A percentile compares a stretch with the other conserved stretches of the same genome.
These are phyloP conservation scores for Chrysaora quinquecirrha DNA, from an alignment of 30 jellyfish, hydroid and myxozoan genomes.

Conservation along the genomic window DNA sequence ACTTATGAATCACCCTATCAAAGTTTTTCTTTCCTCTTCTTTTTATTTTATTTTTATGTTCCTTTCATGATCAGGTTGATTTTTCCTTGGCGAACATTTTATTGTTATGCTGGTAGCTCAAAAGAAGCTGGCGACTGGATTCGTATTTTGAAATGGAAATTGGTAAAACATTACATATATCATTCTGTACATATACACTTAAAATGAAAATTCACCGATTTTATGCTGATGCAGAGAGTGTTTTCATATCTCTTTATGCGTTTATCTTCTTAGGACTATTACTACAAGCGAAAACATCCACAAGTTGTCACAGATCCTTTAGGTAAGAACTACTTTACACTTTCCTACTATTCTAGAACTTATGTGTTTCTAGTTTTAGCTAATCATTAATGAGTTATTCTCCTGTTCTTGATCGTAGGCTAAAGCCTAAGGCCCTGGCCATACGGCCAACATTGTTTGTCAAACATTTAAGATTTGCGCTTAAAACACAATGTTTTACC, in stretches of 20 bases:
- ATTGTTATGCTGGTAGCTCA: slow-evolving; percentile 68
- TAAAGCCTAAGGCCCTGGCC: no score
- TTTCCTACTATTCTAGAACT: no score
- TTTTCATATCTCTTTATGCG: not conserved
- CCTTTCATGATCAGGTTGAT: slow-evolving; percentile 56
- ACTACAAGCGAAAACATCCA: slow-evolving; percentile 13
- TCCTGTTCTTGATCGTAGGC: no score
- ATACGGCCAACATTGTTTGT: no score
- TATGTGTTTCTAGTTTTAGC: no score
- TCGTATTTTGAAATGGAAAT: slow-evolving; percentile 80
- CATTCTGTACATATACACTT: not conserved
- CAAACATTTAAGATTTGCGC: no score
- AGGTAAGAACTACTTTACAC: slow-evolving; percentile 8
- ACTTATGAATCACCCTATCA: no score
- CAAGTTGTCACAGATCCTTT: slow-evolving; percentile 20
- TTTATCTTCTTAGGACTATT: slow-evolving; percentile 24
- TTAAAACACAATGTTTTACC: no score
- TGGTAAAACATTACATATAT: slow-evolving; percentile 33
- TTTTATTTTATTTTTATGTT: no score
- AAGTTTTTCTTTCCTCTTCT: no score
- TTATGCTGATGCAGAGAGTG: not conserved
- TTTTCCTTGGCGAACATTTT: slow-evolving; percentile 81
- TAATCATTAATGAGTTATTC: no score
- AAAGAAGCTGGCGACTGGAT: slow-evolving; percentile 82
- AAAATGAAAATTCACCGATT: not conserved